phyloP scores from a whole-genome alignment of 2,113 vertebrate species.

The Perognathus longimembris region DNA sequence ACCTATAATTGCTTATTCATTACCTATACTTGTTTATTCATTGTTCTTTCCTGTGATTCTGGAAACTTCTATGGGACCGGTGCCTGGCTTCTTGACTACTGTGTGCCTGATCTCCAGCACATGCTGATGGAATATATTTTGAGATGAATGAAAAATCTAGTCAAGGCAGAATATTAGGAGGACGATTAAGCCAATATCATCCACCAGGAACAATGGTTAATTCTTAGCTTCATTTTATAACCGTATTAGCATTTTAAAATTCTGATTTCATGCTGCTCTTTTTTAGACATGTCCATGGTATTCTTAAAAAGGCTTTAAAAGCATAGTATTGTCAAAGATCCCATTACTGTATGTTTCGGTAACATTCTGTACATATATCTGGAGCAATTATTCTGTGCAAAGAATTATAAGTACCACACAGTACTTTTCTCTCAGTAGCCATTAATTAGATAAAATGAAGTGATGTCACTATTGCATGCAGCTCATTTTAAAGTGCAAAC shows the following conservation, averaged over 20 bases:
- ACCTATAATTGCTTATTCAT: not conserved
- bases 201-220: constrained; percentile 9
- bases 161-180: not conserved
- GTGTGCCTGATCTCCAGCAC: not conserved
- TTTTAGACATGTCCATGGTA: constrained; percentile 30
- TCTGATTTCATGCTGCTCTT: constrained; percentile 48
- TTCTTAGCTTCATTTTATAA: constrained; percentile 57
- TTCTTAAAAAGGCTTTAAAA: constrained; percentile 73
- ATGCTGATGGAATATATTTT: constrained; percentile 12
- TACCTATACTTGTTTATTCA: not conserved
- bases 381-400: constrained; percentile 41
- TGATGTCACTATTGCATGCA: constrained; percentile 15
- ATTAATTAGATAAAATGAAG: constrained; percentile 64
- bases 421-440: constrained; percentile 45
- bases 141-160: constrained; percentile 35
- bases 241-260: constrained; percentile 51
- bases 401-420: constrained; percentile 39
- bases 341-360: constrained; percentile 56
- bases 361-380: constrained; percentile 20
- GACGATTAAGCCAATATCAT: constrained; percentile 14
- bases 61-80: not conserved
- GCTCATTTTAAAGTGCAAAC: constrained; percentile 53
- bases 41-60: not conserved
- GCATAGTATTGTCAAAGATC: constrained; percentile 65
- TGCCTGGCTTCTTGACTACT: not conserved